phyloP scores from a whole-genome alignment of 2,113 vertebrate genomes.

The Harpagus bidentatus region DNA sequence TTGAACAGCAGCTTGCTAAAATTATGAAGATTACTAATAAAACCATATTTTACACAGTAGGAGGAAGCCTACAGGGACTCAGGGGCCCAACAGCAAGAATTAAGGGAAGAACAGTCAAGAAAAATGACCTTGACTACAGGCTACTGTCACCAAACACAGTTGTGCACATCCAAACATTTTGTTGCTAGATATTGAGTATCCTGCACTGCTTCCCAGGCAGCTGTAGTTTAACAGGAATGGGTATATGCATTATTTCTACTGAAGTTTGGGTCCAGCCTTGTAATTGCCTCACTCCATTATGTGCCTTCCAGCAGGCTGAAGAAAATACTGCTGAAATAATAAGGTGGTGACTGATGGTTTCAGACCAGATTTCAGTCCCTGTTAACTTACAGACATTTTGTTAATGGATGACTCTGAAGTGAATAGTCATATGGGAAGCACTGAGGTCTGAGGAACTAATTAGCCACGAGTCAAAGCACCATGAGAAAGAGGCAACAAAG shows the following conservation, averaged over 20 bases:
- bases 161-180: not conserved
- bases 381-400: not conserved
- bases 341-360: not conserved
- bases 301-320: not conserved
- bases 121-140: not conserved
- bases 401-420: not conserved
- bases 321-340: not conserved
- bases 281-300: not conserved
- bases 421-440: not conserved
- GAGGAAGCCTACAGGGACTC: not conserved
- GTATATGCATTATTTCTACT: not conserved
- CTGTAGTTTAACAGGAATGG: not conserved
- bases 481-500: not conserved
- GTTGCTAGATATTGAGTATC: not conserved
- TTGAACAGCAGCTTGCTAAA: not conserved
- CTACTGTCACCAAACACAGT: not conserved
- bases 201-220: not conserved
- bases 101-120: not conserved
- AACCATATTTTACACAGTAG: not conserved
- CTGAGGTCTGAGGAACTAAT: not conserved
- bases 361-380: not conserved
- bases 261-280: not conserved
- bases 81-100: not conserved
- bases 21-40: not conserved
- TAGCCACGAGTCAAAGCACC: slow-evolving; percentile 30